A percentile compares a stretch with the other conserved stretches of the same genome.
These are phyloP conservation scores for Hyposoter dolosus DNA, from an alignment of 2,888 invertebrate genomes.

Conservation along the genomic window DNA sequence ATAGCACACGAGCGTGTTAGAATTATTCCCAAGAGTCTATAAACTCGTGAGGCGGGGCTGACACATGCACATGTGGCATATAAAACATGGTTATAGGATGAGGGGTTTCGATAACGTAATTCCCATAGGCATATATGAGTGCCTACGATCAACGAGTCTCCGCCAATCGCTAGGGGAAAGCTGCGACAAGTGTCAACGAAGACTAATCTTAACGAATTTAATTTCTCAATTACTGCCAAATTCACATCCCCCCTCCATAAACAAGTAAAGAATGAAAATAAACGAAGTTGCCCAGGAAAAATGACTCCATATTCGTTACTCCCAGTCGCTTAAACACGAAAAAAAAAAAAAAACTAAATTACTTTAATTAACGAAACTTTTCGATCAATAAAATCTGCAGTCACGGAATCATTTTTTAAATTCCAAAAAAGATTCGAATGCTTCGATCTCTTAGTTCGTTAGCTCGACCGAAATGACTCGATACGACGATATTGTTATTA, in stretches of 20 bases:
- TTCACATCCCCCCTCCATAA: not conserved
- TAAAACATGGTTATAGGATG: constrained; percentile 11
- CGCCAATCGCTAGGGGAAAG: constrained; percentile 30
- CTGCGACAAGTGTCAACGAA: constrained; percentile 27
- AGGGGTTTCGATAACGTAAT: constrained; percentile 54
- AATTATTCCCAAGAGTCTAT: constrained; percentile 48
- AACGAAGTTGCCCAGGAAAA: not conserved
- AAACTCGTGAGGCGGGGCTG: constrained; percentile 4
- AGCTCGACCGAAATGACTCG: too few relatives aligned
- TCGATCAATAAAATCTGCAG: too few relatives aligned
- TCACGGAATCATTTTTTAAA: too few relatives aligned
- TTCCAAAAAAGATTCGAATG: too few relatives aligned
- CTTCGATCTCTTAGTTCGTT: too few relatives aligned
- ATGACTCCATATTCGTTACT: not conserved
- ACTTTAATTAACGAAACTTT: too few relatives aligned
- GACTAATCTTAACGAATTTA: not conserved
- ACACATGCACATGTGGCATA: constrained; percentile 20
- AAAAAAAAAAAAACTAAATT: too few relatives aligned
- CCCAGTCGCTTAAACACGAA: not conserved
- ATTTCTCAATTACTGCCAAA: not conserved
- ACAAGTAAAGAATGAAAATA: not conserved
- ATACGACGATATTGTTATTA: too few relatives aligned
- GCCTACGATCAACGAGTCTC: constrained; percentile 14
- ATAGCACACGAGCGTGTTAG: constrained; percentile 9
- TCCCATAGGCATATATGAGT: constrained; percentile 33